Evolutionary conservation across 2,797 vertebrate genomes (phyloP).

Genomic region (Telmatherina bonti): DNA sequence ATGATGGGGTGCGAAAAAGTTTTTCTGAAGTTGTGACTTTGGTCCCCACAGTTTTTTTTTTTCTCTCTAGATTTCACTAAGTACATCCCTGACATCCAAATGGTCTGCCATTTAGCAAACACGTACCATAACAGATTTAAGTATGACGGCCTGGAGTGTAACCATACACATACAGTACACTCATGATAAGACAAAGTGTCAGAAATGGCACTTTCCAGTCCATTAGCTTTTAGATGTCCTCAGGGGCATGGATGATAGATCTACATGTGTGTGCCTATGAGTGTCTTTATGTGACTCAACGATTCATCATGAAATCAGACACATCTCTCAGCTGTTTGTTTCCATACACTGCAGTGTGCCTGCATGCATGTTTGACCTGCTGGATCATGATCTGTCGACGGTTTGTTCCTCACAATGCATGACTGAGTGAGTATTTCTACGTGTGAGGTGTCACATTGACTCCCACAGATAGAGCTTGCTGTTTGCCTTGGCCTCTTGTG

Average conservation of each 20-base stretch:
- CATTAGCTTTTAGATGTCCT: constrained; percentile 57
- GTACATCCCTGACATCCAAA: not conserved
- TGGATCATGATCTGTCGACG: constrained; percentile 31
- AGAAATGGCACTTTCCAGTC: constrained; percentile 61
- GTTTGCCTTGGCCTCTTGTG: constrained; percentile 1
- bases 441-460: constrained; percentile 34
- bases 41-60: not conserved
- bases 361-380: constrained; percentile 34
- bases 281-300: constrained; percentile 20
- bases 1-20: not conserved
- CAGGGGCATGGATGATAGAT: constrained; percentile 39
- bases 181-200: constrained; percentile 36
- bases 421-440: constrained; percentile 24
- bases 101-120: constrained; percentile 14
- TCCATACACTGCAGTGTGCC: constrained; percentile 37
- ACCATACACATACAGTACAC: not conserved
- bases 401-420: constrained; percentile 26
- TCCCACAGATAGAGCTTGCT: constrained; percentile 16
- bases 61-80: not conserved
- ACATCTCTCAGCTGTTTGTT: constrained; percentile 42
- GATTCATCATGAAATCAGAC: constrained; percentile 40
- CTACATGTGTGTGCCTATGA: constrained; percentile 3
- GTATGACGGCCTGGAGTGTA: constrained; percentile 3
- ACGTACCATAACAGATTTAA: constrained; percentile 2
- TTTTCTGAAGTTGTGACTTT: too few species aligned